phyloP scores from a whole-genome alignment of 1,140 invertebrate species.

The Myzus persicae region DNA sequence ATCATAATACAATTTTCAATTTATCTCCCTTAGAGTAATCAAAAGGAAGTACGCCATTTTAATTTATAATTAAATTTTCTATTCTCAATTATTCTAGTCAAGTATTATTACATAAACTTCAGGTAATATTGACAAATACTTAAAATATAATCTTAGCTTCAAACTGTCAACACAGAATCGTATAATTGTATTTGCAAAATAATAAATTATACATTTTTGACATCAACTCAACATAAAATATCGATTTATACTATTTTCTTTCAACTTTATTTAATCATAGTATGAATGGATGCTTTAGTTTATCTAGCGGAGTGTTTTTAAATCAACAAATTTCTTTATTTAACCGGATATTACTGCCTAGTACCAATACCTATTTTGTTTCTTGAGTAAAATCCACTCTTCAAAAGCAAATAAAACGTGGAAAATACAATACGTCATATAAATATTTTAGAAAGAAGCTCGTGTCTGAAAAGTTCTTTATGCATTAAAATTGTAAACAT shows the following conservation, averaged over 20 bases:
- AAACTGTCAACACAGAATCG: background rate
- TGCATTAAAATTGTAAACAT: background rate
- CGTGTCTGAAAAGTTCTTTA: background rate
- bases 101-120: background rate
- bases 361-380: background rate
- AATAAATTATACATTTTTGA: background rate
- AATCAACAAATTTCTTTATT: background rate
- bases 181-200: background rate
- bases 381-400: background rate
- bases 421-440: background rate
- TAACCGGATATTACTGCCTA: background rate
- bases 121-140: background rate
- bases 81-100: background rate
- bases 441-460: background rate
- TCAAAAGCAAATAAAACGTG: background rate
- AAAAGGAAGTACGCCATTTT: background rate
- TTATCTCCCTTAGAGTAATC: background rate
- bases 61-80: background rate
- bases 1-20: background rate
- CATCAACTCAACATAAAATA: background rate
- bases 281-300: background rate
- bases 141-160: background rate
- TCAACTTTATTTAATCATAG: background rate
- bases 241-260: constrained; percentile 19
- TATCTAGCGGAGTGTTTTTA: background rate